Base-by-base conservation (phyloP, 2,888 invertebrate genomes). In the Drosophila lutescens region DNA sequence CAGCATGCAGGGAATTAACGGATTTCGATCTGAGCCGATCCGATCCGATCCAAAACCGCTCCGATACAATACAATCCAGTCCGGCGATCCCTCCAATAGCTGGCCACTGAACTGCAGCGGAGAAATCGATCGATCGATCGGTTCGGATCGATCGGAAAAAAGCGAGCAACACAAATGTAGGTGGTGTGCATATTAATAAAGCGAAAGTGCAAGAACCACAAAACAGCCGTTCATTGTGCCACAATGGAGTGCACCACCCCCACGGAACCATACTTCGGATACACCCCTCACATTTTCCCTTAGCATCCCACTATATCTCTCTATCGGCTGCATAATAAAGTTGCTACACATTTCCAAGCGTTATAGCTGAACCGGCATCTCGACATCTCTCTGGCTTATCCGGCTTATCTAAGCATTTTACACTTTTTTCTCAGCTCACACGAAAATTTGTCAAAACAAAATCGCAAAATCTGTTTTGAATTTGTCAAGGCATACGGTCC, bases 101-200 rank as follows among this genome's bases (percentile, higher is more conserved):
- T 84, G 79, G 85, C 71, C 82, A 81, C 49, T 85, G 85, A 81
- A 81, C 81, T 82, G 81, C 59, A 60, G 53, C 57, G 17, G 44
- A 38, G 32, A 30, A 20, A 15, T 17, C 38, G 46, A 34, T 34
- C 17, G 36, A 41, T 46, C 40, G 40, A 38, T 38, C 44, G 26
- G 7, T n/a, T 36, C 6, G 38, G 40, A 43, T 47, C 34, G 41
- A 43, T 47, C 34, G 30, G 30, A 56, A 43, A 40, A 57, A 80
- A 85, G 47, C 80, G 66, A 85, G 67, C 82, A 80, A 86, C 86
- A 83, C 63, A 86, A 86, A 84, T 84, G 83, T 84, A 84, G 83
- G 83, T 84, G 83, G 81, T 79, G 78, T 86, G 83, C 83, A 84
- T 84, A 86, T 79, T 84, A 81, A 84, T 84, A 78, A 76, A 86